Percentiles rank a stretch among this genome's conserved stretches.
Conservation (phyloP, 2,888 invertebrate species). For the Mamestra brassicae region DNA sequence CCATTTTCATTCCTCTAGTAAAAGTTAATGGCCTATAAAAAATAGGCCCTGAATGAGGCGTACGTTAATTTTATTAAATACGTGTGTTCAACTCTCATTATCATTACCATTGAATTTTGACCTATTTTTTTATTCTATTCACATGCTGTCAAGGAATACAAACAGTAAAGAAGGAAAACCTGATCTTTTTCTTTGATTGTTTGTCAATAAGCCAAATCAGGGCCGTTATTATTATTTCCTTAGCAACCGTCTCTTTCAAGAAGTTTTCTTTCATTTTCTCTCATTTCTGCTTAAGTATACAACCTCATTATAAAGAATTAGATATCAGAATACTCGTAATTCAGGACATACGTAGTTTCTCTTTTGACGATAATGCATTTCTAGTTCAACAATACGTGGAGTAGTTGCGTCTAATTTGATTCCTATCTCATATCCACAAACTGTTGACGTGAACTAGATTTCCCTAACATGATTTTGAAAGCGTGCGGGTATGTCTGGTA, state of each 20-base stretch:
- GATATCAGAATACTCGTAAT: neutral
- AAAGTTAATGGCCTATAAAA: too few species aligned
- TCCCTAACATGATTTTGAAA: conserved; percentile 22
- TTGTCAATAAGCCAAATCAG: conserved; percentile 7
- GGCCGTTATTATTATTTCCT: conserved; percentile 1
- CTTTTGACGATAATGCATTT: neutral
- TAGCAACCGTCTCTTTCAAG: neutral
- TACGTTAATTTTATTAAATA: neutral
- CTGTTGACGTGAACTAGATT: conserved; percentile 38
- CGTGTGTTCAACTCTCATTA: neutral
- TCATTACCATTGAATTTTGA: neutral
- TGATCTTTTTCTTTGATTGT: neutral
- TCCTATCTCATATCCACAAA: conserved; percentile 2
- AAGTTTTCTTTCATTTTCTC: neutral
- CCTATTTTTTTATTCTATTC: neutral
- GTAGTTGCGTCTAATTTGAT: conserved; percentile 21
- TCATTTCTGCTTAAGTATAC: neutral
- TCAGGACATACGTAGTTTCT: neutral
- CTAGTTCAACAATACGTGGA: neutral
- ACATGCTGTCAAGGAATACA: neutral
- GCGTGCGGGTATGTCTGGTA: conserved; percentile 16
- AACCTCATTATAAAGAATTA: neutral
- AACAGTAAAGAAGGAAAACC: neutral
- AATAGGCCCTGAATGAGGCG: too few species aligned
- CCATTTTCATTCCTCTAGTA: too few species aligned